These are phyloP conservation scores for Conistra vaccinii DNA, from an alignment of 2,888 invertebrate genomes.

Conservation along the genomic window DNA sequence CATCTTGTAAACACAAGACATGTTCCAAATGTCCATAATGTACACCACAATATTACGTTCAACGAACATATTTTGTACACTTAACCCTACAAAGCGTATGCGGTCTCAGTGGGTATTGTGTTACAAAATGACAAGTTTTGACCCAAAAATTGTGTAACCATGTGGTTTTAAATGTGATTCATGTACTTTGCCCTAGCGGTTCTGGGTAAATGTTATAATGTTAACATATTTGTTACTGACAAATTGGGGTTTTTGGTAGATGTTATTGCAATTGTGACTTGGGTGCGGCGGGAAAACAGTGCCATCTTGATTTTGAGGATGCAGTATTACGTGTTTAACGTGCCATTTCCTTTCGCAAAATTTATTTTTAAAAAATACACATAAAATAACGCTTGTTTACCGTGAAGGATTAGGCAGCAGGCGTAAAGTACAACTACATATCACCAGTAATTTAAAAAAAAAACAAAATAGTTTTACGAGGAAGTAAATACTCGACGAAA, in stretches of 20 bases:
- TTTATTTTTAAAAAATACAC: too few species aligned
- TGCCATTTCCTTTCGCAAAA: too few species aligned
- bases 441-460: background rate
- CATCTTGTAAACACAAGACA: slow-evolving; percentile 27
- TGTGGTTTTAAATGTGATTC: slow-evolving; percentile 65
- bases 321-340: slow-evolving; percentile 11
- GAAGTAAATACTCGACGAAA: background rate
- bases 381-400: background rate
- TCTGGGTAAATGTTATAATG: slow-evolving; percentile 52
- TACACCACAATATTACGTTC: slow-evolving; percentile 54
- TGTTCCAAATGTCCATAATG: slow-evolving; percentile 42
- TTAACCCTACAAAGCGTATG: slow-evolving; percentile 61
- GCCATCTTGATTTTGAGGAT: slow-evolving; percentile 24
- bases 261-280: slow-evolving; percentile 20
- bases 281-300: slow-evolving; percentile 34
- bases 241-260: slow-evolving; percentile 41
- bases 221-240: slow-evolving; percentile 50
- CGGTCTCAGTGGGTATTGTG: slow-evolving; percentile 61
- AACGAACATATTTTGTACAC: slow-evolving; percentile 55
- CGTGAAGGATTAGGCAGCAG: background rate
- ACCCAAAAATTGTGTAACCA: slow-evolving; percentile 64
- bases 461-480: background rate
- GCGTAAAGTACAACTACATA: background rate
- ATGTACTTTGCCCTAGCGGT: slow-evolving; percentile 56
- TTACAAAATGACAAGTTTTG: slow-evolving; percentile 65